Base-by-base conservation (phyloP, 1,140 invertebrate genomes). In the Drosophila trapezifrons region DNA sequence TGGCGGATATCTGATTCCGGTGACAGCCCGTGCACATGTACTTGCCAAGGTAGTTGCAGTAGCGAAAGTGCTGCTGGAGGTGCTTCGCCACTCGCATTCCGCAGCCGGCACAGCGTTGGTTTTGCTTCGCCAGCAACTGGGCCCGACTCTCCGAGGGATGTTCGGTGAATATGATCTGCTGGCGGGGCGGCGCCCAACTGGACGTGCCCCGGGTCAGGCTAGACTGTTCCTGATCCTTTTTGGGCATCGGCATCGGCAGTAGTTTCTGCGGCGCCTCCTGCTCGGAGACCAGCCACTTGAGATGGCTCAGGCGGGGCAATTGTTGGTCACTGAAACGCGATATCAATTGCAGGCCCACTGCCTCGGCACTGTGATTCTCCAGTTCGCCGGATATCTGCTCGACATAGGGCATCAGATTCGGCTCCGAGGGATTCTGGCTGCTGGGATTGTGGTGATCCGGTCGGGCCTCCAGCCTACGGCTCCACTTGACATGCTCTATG, bases 11-110 rank as follows among this genome's bases (percentile, higher is more conserved):
- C 78, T 96, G 94, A 90, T 97, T 96, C 10, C 94, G 95, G 92
- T 98, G 97, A 91, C 97, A 98, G 32, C 96, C 96, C 7, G 96
- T 97, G 91, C 97, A 98, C 92, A 98, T 97, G 92, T 96, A 97
- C 81, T 97, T 95, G 15, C 96, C 97, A 47, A 97, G 93, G 91
- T 98, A 98, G 84, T 96, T 94, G 91, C 97, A 98, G 84, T 97
- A 97, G 9, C 96, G 93, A 92, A 95, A 96, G 77, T 94, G 94
- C 22, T 95, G 94, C 10, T 95, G 94, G 84, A 96, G 96, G 59
- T 95, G 94, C 67, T 93, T 92, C 3, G 95, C 95, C 10, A 97
- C 96, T 79, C 95, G 95, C 93, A 96, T 96, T 1, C 97, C 96
- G 93, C 97, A 98, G 12, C 97, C 97, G 54, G 97, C 96, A 93